phyloP scores from a whole-genome alignment of 2,888 invertebrate genomes.

The Stenichneumon culpator region DNA sequence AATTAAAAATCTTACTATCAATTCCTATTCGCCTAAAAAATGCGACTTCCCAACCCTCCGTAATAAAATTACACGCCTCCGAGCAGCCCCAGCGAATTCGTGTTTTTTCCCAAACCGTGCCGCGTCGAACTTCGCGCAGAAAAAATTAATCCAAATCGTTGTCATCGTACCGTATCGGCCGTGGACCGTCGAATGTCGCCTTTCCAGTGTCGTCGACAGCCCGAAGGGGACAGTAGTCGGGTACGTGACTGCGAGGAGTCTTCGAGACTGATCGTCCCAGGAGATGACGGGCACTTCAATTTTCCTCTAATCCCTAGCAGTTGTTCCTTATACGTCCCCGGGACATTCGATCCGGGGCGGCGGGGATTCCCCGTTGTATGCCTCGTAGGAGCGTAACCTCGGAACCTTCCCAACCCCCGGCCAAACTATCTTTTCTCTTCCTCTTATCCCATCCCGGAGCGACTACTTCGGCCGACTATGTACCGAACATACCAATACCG shows the following conservation, averaged over 20 bases:
- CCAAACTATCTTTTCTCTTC: conserved; percentile 35
- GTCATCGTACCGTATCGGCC: background rate
- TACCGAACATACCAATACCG: conserved; percentile 24
- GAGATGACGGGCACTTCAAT: conserved; percentile 74
- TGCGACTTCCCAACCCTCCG: too few species aligned
- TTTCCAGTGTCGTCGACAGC: background rate
- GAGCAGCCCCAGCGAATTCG: too few species aligned
- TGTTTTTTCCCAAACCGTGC: too few species aligned
- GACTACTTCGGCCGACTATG: conserved; percentile 5
- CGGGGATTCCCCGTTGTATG: conserved; percentile 15
- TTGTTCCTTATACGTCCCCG: conserved; percentile 57
- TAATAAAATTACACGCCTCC: too few species aligned
- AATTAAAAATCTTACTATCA: too few species aligned
- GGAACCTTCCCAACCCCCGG: conserved; percentile 34
- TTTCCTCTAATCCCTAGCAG: conserved; percentile 76
- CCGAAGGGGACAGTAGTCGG: background rate
- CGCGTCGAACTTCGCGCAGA: too few species aligned
- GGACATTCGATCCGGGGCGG: conserved; percentile 55
- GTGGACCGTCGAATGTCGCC: background rate
- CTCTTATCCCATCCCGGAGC: conserved; percentile 7
- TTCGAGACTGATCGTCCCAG: conserved; percentile 70
- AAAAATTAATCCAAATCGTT: background rate
- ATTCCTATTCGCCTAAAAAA: too few species aligned
- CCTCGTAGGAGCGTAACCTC: conserved; percentile 43
- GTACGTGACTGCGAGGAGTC: conserved; percentile 68